Percentiles rank a stretch among this genome's conserved stretches.
phyloP scores from a whole-genome alignment of 2,113 vertebrate species.

The Zosterops pallidus region DNA sequence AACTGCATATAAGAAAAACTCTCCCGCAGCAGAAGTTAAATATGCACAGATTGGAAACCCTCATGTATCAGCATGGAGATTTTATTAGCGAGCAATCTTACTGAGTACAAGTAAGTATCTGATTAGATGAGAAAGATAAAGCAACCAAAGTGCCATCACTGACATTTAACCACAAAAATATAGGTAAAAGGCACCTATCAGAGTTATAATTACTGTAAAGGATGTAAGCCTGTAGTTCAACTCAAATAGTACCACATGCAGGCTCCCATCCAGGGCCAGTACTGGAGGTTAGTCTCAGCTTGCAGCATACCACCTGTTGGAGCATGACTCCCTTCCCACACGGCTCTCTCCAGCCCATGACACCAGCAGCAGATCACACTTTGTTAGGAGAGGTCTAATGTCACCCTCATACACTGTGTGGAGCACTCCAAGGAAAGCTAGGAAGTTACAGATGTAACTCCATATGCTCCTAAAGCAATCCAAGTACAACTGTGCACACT shows the following conservation, averaged over 20 bases:
- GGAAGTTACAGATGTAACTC: not conserved
- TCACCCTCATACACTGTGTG: not conserved
- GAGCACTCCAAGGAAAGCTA: not conserved
- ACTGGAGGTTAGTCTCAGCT: not conserved
- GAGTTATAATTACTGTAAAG: not conserved
- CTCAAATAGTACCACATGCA: not conserved
- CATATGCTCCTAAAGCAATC: not conserved
- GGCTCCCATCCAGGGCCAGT: not conserved
- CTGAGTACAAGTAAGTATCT: not conserved
- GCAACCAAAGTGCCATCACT: not conserved
- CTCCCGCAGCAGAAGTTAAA: not conserved
- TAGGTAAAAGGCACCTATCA: not conserved
- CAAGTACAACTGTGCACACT: not conserved
- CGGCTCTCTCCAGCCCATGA: not conserved
- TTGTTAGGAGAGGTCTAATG: not conserved
- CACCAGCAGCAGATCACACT: not conserved
- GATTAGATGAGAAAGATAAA: not conserved
- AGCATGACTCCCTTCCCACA: not conserved
- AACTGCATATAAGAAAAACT: not conserved
- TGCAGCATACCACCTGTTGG: not conserved
- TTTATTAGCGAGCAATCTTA: not conserved
- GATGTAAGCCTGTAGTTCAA: not conserved
- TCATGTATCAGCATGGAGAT: fast-evolving
- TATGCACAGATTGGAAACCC: not conserved
- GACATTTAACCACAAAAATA: not conserved